phyloP scores from a whole-genome alignment of 2,113 vertebrate genomes.

The Chloropsis cyanopogon region DNA sequence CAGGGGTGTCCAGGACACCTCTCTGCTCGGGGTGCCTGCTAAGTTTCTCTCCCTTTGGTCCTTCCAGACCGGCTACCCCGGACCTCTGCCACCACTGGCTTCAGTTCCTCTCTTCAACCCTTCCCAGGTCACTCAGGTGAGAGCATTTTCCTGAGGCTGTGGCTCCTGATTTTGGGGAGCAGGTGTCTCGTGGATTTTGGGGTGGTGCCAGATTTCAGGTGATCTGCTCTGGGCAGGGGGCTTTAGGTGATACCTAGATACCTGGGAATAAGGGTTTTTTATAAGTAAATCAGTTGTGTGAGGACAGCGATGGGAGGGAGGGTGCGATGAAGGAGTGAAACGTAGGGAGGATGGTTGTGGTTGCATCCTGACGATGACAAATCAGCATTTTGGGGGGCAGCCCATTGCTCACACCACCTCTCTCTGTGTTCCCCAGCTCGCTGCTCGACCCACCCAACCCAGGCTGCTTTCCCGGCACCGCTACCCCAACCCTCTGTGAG shows the following conservation, averaged over 20 bases:
- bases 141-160: background rate
- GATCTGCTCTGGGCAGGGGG: rapidly evolving
- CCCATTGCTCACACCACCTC: background rate
- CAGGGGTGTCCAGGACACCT: background rate
- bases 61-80: background rate
- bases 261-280: rapidly evolving
- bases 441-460: background rate
- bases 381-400: background rate
- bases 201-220: background rate
- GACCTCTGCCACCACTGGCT: background rate
- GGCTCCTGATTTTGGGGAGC: background rate
- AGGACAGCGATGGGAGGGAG: background rate
- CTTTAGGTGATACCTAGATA: too few relatives aligned
- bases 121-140: slow-evolving; percentile 67
- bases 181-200: background rate
- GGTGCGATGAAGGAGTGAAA: background rate
- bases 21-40: background rate
- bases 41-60: background rate
- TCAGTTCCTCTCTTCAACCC: slow-evolving; percentile 73
- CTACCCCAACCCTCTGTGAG: slow-evolving; percentile 42
- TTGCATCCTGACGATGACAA: too few relatives aligned
- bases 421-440: slow-evolving; percentile 49
- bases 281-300: rapidly evolving
- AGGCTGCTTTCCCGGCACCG: slow-evolving; percentile 58
- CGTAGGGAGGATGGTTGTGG: rapidly evolving